These are phyloP conservation scores for Clarias magur DNA, from an alignment of 2,113 vertebrate species.

Conservation along the genomic window DNA sequence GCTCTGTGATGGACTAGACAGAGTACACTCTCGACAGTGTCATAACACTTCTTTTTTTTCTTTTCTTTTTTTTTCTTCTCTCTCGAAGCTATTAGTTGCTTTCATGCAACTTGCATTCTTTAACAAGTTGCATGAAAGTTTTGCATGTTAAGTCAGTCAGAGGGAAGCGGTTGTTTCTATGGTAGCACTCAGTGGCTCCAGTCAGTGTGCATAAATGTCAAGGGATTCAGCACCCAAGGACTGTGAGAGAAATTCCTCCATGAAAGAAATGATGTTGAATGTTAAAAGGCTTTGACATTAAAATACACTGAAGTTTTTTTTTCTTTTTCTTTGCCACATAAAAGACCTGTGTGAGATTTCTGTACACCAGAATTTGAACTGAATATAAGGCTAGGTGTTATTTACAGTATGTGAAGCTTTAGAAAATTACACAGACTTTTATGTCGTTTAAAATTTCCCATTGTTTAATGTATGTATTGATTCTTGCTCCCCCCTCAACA, in stretches of 20 bases:
- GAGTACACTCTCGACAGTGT: no score
- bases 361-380: background rate
- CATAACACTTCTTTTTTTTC: no score
- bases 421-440: background rate
- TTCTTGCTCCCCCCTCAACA: background rate
- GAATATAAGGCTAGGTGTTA: background rate
- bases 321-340: no score
- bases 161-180: constrained; percentile 12
- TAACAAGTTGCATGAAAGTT: background rate
- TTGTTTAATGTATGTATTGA: background rate
- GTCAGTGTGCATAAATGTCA: background rate
- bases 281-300: background rate
- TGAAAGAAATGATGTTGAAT: background rate
- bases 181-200: background rate
- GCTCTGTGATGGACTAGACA: no score
- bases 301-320: background rate
- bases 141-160: constrained; percentile 6
- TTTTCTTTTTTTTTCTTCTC: no score
- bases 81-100: background rate
- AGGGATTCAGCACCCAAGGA: background rate
- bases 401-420: background rate
- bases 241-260: background rate
- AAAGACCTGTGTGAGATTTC: background rate
- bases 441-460: background rate
- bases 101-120: background rate